These are phyloP conservation scores for Lottia gigantea DNA, from an alignment of 2,888 invertebrate species.

Conservation along the genomic window DNA sequence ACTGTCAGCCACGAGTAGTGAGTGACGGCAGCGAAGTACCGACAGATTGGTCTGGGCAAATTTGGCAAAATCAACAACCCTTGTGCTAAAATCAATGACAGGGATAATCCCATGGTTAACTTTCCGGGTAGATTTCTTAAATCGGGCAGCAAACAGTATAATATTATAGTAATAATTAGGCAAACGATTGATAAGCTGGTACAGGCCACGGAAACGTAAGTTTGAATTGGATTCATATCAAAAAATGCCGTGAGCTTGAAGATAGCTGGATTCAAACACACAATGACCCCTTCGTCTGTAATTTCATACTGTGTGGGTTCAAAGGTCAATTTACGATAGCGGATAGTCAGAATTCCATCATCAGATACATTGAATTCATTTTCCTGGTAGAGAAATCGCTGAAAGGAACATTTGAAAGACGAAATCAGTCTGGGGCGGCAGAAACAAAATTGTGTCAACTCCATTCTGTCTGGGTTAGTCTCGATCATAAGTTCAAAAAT, in stretches of 20 bases:
- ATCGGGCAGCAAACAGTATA: constrained; percentile 18
- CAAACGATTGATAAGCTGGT: constrained; percentile 19
- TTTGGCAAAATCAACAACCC: constrained; percentile 17
- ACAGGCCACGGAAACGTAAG: not conserved
- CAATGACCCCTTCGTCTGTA: too few relatives aligned
- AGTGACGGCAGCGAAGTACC: constrained; percentile 15
- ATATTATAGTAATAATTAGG: constrained; percentile 17
- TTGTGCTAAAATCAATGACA: constrained; percentile 22
- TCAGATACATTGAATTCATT: too few relatives aligned
- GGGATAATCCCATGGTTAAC: constrained; percentile 24
- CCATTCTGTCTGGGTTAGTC: too few relatives aligned
- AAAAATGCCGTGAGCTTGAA: not conserved
- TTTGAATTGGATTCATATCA: not conserved
- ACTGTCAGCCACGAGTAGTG: constrained; percentile 25
- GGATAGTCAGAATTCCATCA: too few relatives aligned
- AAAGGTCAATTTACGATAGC: too few relatives aligned
- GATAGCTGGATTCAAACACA: too few relatives aligned
- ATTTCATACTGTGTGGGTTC: too few relatives aligned
- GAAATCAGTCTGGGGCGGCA: too few relatives aligned
- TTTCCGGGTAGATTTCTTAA: constrained; percentile 23
- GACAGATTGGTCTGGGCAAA: constrained; percentile 14
- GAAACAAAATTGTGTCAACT: too few relatives aligned
- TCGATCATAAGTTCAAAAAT: too few relatives aligned
- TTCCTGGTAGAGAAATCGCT: too few relatives aligned
- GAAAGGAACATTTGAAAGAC: too few relatives aligned